phyloP scores from a whole-genome alignment of 2,797 vertebrate species.

The Galago senegalensis region DNA sequence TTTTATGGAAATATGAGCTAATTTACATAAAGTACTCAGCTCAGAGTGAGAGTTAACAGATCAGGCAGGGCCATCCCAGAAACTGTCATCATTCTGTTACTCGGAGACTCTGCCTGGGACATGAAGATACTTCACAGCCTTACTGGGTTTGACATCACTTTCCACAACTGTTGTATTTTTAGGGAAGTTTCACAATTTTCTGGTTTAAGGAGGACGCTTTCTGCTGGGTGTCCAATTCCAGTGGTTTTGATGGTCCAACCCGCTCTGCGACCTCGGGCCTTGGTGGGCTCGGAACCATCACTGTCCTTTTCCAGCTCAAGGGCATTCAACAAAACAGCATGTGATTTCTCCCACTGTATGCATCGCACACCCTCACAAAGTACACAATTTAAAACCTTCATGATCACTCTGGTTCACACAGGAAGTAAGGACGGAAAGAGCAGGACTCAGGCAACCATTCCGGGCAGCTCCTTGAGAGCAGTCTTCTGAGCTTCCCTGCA shows the following conservation, averaged over 20 bases:
- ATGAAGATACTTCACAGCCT: neutral
- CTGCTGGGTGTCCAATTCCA: neutral
- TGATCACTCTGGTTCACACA: conserved; percentile 30
- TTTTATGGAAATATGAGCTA: conserved; percentile 38
- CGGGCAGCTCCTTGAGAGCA: neutral
- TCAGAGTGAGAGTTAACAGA: neutral
- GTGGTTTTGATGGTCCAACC: neutral
- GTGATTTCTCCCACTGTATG: neutral
- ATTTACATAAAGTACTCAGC: neutral
- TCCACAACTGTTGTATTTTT: neutral
- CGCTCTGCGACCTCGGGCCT: neutral
- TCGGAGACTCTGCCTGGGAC: neutral
- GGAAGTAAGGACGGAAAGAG: neutral
- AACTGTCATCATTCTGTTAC: conserved; percentile 16
- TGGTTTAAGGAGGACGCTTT: neutral
- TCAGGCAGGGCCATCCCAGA: neutral
- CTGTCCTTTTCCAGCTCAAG: neutral
- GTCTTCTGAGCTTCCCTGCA: conserved; percentile 53
- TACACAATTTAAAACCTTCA: neutral
- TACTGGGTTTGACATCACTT: neutral
- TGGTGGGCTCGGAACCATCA: neutral
- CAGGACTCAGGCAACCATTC: neutral
- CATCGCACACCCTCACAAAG: neutral
- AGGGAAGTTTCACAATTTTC: neutral
- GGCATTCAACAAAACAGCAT: neutral